These are phyloP conservation scores for Halcyon senegalensis DNA, from an alignment of 2,113 vertebrate species.

Conservation along the genomic window DNA sequence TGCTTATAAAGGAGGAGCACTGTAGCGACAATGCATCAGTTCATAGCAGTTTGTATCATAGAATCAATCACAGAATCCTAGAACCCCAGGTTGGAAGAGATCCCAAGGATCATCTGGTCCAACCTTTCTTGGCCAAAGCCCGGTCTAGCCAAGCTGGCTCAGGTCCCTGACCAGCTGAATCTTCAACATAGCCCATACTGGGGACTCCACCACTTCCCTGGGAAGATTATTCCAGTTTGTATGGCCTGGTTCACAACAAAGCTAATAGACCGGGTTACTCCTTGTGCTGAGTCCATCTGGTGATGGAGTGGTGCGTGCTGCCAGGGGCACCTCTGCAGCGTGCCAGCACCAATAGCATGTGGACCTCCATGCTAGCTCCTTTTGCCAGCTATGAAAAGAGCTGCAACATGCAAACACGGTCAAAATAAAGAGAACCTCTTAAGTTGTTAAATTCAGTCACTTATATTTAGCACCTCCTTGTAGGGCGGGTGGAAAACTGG, in stretches of 20 bases:
- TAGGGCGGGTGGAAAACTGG: not conserved
- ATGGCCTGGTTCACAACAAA: not conserved
- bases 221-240: not conserved
- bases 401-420: not conserved
- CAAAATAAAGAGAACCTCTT: not conserved
- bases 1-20: not conserved
- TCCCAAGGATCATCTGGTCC: not conserved
- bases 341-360: rapidly evolving
- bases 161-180: not conserved
- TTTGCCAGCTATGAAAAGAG: not conserved
- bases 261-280: not conserved
- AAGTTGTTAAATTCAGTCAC: not conserved
- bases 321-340: not conserved
- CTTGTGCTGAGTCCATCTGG: rapidly evolving
- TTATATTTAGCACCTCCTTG: not conserved
- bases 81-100: not conserved
- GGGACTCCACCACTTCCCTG: not conserved
- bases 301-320: not conserved
- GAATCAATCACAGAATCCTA: not conserved
- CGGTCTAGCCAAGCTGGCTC: not conserved
- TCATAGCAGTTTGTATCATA: rapidly evolving
- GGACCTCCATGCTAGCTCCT: rapidly evolving
- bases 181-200: not conserved
- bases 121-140: not conserved
- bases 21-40: not conserved